Conservation (phyloP, 2,888 invertebrate species). For the Blera fallax region DNA sequence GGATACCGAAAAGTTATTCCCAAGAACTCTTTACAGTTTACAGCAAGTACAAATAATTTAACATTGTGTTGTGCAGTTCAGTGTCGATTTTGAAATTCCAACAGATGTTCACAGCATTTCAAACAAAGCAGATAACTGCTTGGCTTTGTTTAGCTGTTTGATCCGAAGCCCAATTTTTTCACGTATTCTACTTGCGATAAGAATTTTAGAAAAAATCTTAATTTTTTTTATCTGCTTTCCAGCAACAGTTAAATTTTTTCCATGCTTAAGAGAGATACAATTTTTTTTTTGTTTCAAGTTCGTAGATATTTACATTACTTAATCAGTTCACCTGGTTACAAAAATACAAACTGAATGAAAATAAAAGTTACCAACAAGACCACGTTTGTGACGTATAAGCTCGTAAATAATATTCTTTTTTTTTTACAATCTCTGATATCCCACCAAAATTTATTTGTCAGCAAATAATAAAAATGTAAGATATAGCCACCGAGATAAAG, state of each 20-base stretch:
- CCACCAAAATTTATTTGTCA: neutral
- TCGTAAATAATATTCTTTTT: neutral
- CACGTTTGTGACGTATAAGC: neutral
- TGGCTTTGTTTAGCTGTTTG: neutral
- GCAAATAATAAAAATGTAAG: neutral
- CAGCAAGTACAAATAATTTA: too few relatives aligned
- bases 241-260: too few relatives aligned
- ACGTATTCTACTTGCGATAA: neutral
- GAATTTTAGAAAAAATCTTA: neutral
- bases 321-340: conserved; percentile 4
- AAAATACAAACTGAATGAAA: neutral
- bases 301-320: neutral
- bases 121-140: neutral
- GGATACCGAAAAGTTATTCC: too few relatives aligned
- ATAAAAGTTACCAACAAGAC: neutral
- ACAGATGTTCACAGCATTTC: neutral
- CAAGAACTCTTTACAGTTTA: too few relatives aligned
- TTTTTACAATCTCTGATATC: neutral
- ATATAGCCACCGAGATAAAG: neutral
- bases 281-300: neutral
- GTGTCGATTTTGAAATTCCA: too few relatives aligned
- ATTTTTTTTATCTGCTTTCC: neutral
- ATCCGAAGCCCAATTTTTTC: neutral
- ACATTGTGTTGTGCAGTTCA: too few relatives aligned
- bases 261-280: neutral